Percentiles rank a stretch among this genome's conserved stretches.
Conservation (phyloP, 2,888 invertebrate species). For the Andrena praecox region DNA sequence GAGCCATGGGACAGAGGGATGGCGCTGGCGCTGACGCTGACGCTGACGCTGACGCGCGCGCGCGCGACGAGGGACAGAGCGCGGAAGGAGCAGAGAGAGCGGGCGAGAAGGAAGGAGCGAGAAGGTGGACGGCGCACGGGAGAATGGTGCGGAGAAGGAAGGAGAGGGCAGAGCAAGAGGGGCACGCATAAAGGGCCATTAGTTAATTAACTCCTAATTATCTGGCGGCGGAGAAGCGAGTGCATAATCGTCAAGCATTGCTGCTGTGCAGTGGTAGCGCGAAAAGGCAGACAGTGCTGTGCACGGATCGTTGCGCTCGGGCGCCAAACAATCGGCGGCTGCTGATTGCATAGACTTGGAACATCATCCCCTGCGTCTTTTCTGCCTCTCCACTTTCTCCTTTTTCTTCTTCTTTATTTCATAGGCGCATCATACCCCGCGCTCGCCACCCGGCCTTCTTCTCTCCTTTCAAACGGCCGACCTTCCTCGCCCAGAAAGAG, state of each 20-base stretch:
- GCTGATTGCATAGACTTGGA: constrained; percentile 70
- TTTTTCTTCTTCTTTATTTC: constrained; percentile 55
- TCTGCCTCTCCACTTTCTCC: constrained; percentile 36
- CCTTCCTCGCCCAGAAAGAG: constrained; percentile 37
- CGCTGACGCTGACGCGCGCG: not conserved
- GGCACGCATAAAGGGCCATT: constrained; percentile 80
- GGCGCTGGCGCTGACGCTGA: not conserved
- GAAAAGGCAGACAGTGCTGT: constrained; percentile 77
- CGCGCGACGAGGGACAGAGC: not conserved
- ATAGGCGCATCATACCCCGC: constrained; percentile 61
- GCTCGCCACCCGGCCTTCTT: constrained; percentile 49
- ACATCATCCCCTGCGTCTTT: constrained; percentile 64
- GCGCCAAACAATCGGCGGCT: constrained; percentile 79
- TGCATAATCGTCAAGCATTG: constrained; percentile 78
- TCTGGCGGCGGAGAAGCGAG: constrained; percentile 77
- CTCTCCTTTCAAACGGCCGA: constrained; percentile 63
- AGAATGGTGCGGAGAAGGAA: constrained; percentile 45
- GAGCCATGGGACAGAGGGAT: constrained; percentile 21
- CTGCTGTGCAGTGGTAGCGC: constrained; percentile 71
- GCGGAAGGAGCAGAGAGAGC: constrained; percentile 12
- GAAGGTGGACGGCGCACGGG: constrained; percentile 17
- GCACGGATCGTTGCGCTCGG: constrained; percentile 79
- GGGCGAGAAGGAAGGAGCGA: constrained; percentile 17
- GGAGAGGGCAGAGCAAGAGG: constrained; percentile 62
- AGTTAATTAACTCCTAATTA: constrained; percentile 83